Conservation (phyloP, 2,888 invertebrate genomes). For the Scaeva pyrastri region DNA sequence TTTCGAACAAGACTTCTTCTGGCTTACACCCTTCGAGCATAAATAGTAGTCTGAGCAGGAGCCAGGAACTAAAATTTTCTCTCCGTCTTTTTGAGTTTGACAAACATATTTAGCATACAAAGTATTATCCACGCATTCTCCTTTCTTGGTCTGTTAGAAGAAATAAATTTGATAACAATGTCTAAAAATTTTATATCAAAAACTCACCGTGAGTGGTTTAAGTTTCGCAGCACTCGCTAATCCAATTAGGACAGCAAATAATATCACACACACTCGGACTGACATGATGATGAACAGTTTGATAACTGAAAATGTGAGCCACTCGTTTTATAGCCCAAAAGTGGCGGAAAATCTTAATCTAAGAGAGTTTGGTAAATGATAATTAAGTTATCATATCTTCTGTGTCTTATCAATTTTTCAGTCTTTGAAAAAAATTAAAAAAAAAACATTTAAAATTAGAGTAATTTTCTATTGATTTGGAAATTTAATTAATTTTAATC, state of each 20-base stretch:
- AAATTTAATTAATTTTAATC: no score
- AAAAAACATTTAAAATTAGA: no score
- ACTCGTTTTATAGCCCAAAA: constrained; percentile 16
- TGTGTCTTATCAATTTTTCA: constrained; percentile 23
- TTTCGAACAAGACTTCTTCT: constrained; percentile 75
- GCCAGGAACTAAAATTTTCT: constrained; percentile 80
- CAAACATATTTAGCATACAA: constrained; percentile 79
- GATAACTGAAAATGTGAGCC: not conserved
- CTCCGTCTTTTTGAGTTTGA: constrained; percentile 77
- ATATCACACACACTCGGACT: constrained; percentile 22
- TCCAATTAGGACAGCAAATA: constrained; percentile 50
- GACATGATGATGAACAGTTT: constrained; percentile 39
- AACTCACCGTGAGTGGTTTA: not conserved
- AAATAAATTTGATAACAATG: no score
- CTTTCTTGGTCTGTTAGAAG: not conserved
- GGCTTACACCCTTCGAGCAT: constrained; percentile 77
- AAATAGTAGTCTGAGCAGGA: constrained; percentile 81
- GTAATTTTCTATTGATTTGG: no score
- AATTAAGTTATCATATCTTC: constrained; percentile 34
- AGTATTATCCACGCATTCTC: constrained; percentile 77
- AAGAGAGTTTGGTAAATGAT: not conserved
- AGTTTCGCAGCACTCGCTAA: constrained; percentile 14
- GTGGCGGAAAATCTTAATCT: constrained; percentile 18
- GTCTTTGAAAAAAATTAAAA: no score
- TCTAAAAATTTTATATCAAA: no score